Evolutionary conservation across 2,797 vertebrate genomes (phyloP), one percentile per base, ranked within the genome.

Genomic region (Siniperca undulata): DNA sequence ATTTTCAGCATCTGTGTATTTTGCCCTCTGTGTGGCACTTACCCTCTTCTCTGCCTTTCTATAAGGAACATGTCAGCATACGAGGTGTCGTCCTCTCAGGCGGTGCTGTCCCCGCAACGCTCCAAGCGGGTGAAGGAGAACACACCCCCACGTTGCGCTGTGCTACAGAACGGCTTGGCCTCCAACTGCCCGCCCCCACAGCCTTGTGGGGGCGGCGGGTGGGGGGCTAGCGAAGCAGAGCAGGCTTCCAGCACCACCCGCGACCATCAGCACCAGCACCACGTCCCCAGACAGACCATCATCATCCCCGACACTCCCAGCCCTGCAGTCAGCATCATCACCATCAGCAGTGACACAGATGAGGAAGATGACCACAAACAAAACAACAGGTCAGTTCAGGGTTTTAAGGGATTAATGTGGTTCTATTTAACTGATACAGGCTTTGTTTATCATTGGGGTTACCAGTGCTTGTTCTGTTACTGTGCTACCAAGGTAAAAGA

Each of bases 261-360:
- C 30, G 97, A 98, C 88, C 95, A 98, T 83, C 95, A 94, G 77
- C 91, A 93, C 82, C 92, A 93, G 82, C 93, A 94, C 74, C 96
- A 96, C 75, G 96, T 97, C 78, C 98, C 97, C 88, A 96, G 98
- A 71, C 98, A 99, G 92, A 99, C 99, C 12, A 99, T 99, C 59
- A 89, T 99, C 95, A 99, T 99, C 93, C 98, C 97, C 0, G 99
- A 99, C 94, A 99, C 99, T 36, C 99, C 99, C 70, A 99, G 99
- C 94, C 99, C 99, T 0, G 97, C 98, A 0, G 97, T 99, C 94
- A 99, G 98, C 87, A 98, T 99, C 95, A 99, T 99, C 95, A 99
- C 99, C 92, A 99, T 99, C 96, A 99, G 99, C 96, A 99, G 99
- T 0, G 99, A 99, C 95, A 99, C 99, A 0, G 99, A 99, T 0